phyloP scores from a whole-genome alignment of 1,140 invertebrate genomes.

The Wiebesia pumilae region DNA sequence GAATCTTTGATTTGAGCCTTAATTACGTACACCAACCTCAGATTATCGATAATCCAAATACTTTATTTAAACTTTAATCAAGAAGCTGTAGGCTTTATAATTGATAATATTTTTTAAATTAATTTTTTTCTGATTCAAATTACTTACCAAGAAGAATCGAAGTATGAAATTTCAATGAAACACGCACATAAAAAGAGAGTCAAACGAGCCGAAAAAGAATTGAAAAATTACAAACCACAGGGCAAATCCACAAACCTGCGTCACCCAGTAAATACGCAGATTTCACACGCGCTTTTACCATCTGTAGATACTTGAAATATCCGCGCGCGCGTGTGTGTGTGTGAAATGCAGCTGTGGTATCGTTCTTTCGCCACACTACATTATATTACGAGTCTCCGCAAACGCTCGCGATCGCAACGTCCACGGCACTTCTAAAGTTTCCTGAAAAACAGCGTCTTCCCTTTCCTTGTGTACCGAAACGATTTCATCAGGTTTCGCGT shows the following conservation, averaged over 20 bases:
- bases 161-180: slow-evolving; percentile 30
- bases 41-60: too few species aligned
- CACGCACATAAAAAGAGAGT: neutral
- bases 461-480: neutral
- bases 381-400: slow-evolving; percentile 18
- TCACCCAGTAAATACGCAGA: neutral
- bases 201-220: slow-evolving; percentile 1
- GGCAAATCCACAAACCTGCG: neutral
- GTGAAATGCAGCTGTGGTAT: neutral
- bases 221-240: slow-evolving; percentile 49
- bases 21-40: too few species aligned
- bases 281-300: neutral
- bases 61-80: too few species aligned
- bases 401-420: neutral
- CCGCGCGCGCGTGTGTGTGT: neutral
- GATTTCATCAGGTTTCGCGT: slow-evolving; percentile 26
- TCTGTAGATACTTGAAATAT: too few species aligned
- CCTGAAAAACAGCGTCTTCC: slow-evolving; percentile 29
- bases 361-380: neutral
- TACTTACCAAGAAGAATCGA: neutral
- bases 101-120: neutral
- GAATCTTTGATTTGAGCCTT: too few species aligned
- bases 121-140: neutral
- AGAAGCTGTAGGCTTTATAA: too few species aligned
- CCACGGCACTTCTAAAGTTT: slow-evolving; percentile 44